Percentiles rank a stretch among this genome's conserved stretches.
phyloP scores from a whole-genome alignment of 2,797 vertebrate genomes.

The Euphonia xanthogaster region DNA sequence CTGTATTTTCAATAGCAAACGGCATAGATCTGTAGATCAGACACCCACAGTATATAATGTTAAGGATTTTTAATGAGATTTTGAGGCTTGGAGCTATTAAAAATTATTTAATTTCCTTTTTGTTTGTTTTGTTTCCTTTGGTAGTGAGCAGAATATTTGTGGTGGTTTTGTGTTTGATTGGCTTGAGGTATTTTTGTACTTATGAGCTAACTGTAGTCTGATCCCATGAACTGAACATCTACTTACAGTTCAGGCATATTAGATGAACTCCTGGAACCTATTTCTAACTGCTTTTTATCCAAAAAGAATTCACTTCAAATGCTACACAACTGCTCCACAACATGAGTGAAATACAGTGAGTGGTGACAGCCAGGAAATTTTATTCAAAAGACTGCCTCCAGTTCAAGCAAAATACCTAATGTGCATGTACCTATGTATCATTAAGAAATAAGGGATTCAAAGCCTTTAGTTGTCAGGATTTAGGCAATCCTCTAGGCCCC shows the following conservation, averaged over 20 bases:
- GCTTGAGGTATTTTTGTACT: rapidly evolving
- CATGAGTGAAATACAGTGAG: background rate
- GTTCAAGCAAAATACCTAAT: background rate
- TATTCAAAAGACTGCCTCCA: background rate
- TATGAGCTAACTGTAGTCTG: background rate
- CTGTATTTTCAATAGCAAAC: background rate
- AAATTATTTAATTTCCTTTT: background rate
- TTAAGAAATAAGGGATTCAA: background rate
- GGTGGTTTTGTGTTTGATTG: background rate
- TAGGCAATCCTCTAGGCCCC: background rate
- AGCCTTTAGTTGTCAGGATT: background rate
- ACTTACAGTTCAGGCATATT: background rate
- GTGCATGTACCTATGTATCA: background rate
- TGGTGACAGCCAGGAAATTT: background rate
- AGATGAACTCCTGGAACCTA: background rate
- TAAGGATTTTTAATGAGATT: background rate
- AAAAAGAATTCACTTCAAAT: background rate
- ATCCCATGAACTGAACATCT: background rate
- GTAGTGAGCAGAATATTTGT: background rate
- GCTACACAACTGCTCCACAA: background rate
- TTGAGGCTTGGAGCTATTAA: background rate
- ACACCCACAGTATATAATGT: background rate
- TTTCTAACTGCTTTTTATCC: background rate
- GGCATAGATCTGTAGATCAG: background rate
- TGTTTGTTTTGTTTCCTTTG: background rate